Base-by-base conservation (phyloP, 2,113 vertebrate species). In the Planiliza haematocheilus region DNA sequence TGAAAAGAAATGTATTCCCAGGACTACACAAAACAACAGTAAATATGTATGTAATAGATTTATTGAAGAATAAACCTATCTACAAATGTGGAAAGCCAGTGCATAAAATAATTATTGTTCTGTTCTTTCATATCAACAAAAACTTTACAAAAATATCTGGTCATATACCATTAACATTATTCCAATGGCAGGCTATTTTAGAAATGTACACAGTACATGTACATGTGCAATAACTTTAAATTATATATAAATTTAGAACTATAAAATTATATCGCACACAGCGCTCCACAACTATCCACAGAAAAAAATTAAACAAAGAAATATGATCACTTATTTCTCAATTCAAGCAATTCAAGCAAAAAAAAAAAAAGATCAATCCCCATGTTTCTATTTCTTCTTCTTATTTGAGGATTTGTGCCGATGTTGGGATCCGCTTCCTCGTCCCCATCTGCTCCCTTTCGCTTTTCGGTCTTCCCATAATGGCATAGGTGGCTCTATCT, bases 401-500 rank as follows among this genome's bases (percentile, higher is more conserved):
- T 85, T 94, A 20, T 87, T 69, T 39, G 88, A 84, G 74, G 89
- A 89, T 71, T 42, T 90, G 2, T 57, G 82, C 53, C 83, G 81
- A 30, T 74, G 58, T 5, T 80, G 59, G 24, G 84, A 82, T 62
- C 75, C 80, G 8, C 57, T 16, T 56, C 86, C 79, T 41, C 81
- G 63, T 77, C 91, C 87, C 43, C 43, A 7, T 39, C 56, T 18
- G 20, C 53, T 49, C 53, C 88, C 87, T 16, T 92, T 91, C 1
- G 94, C 83, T 70, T 91, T 91, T 43, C 94, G 83, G 20, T 79
- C 88, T 62, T 81, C 86, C 94, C 95, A 97, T 0, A 0, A 7
- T 8, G 96, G 95, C 95, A 97, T 97, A 0, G 96, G 96, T 0
- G 93, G 85, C 73, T 97, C 96, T 0, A 97, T 92, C 84, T 97